Evolutionary conservation across 2,113 vertebrate genomes (phyloP), one percentile per base, ranked within the genome.

Genomic region (Sapajus apella): DNA sequence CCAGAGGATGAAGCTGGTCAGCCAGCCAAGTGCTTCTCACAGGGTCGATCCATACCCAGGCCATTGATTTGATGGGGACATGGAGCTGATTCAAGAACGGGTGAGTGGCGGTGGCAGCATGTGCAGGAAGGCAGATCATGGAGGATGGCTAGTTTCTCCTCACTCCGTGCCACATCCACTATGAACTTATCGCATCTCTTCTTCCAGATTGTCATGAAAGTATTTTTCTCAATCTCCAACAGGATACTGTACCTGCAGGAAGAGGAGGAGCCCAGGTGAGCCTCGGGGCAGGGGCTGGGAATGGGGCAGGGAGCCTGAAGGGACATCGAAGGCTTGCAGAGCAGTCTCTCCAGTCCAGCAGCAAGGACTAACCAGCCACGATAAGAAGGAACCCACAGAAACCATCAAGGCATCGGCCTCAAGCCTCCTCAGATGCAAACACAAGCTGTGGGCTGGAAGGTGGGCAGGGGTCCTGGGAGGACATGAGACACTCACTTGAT

Each of bases 121-220:
- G 20, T 73, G 20, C 2, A n/a, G 20, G 25, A 47, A 35, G 45
- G 61, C 43, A 37, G 79, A 25, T 18, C 1, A 9, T 18, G 7
- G 75, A 9, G 8, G 37, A 23, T 1, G 8, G 27, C 87, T 7
- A 2, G 40, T 40, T 88, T 61, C 43, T 83, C 55, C 70, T 83
- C 40, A 77, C 52, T 18, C 1, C 43, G 66, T 37, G 85, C 86
- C 91, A 98, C 86, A 23, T 99, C 98, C n/a, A 97, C 97, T 45
- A 99, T 98, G 98, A 99, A 99, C 18, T 97, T 96, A 75, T 99
- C 97, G 99, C 99, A 99, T 97, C 98, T 99, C 92, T 95, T 98
- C 94, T 99, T 98, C 99, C 99, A 99, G 97, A 98, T 77, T 45
- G 92, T 90, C 96, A 94, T 90, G 3, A 98, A 98, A 83, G 98